These are phyloP conservation scores for Orussus abietinus DNA, from an alignment of 1,140 invertebrate species.

Conservation along the genomic window DNA sequence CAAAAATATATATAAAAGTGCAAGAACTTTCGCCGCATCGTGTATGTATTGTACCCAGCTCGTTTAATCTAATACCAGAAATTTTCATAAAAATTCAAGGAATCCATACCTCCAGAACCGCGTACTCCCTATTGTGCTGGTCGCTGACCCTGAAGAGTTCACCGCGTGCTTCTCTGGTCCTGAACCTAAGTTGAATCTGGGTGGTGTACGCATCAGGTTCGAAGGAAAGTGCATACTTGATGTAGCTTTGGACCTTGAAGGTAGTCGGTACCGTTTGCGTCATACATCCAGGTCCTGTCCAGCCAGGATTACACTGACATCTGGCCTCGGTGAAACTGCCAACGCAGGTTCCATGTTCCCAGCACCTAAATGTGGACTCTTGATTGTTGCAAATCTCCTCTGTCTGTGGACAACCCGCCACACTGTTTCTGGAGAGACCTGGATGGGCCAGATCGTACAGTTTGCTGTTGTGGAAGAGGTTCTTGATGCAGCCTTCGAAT, in stretches of 20 bases:
- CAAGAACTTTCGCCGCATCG: too few species aligned
- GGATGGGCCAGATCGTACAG: constrained; percentile 89
- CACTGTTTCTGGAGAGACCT: constrained; percentile 77
- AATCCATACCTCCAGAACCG: constrained; percentile 88
- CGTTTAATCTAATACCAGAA: too few species aligned
- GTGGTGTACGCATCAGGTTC: constrained; percentile 89
- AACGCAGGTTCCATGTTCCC: constrained; percentile 91
- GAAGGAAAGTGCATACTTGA: constrained; percentile 92
- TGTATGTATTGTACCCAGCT: too few species aligned
- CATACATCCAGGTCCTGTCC: constrained; percentile 82
- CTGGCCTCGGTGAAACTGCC: constrained; percentile 82
- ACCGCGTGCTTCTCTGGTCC: constrained; percentile 88
- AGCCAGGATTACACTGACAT: constrained; percentile 90
- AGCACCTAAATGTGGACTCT: constrained; percentile 76
- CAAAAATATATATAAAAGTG: too few species aligned
- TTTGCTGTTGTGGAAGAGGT: constrained; percentile 93
- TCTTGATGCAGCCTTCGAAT: constrained; percentile 93
- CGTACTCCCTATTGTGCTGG: constrained; percentile 92
- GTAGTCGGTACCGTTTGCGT: constrained; percentile 80
- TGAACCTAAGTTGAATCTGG: constrained; percentile 86
- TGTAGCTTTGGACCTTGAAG: constrained; percentile 89
- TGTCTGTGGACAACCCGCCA: constrained; percentile 84
- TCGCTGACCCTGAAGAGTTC: constrained; percentile 90
- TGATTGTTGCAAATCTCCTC: constrained; percentile 82
- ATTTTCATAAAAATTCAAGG: too few species aligned